Conservation (phyloP, 2,113 vertebrate genomes). For the Seriola aureovittata region DNA sequence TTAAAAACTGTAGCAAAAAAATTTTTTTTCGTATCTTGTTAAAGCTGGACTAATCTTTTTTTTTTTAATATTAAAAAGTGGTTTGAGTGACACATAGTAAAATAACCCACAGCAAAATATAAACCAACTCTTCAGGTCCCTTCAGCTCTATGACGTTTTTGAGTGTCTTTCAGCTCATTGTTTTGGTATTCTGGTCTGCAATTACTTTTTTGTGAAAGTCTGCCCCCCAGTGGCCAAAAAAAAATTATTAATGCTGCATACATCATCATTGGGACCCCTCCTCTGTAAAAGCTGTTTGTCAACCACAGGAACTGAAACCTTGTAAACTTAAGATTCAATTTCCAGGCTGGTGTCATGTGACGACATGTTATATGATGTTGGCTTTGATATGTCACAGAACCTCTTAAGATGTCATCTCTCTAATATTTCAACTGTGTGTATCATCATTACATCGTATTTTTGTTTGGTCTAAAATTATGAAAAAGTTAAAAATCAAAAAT, state of each 20-base stretch:
- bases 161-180: background rate
- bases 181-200: background rate
- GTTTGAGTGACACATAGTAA: background rate
- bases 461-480: background rate
- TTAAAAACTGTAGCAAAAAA: background rate
- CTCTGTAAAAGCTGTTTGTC: conserved; percentile 22
- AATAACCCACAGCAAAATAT: background rate
- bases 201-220: background rate
- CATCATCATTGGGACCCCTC: background rate
- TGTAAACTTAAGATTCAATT: conserved; percentile 40
- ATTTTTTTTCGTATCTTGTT: background rate
- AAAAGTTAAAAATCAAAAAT: background rate
- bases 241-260: background rate
- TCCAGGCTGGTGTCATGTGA: conserved; percentile 20
- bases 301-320: conserved; percentile 27
- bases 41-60: background rate
- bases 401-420: background rate
- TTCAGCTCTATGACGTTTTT: background rate
- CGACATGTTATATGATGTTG: conserved; percentile 2
- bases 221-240: background rate
- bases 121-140: background rate
- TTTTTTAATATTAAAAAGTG: background rate
- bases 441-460: background rate
- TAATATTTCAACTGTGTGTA: background rate
- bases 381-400: conserved; percentile 17